Conservation (phyloP, 2,113 vertebrate genomes). For the Dicrurus megarhynchus region DNA sequence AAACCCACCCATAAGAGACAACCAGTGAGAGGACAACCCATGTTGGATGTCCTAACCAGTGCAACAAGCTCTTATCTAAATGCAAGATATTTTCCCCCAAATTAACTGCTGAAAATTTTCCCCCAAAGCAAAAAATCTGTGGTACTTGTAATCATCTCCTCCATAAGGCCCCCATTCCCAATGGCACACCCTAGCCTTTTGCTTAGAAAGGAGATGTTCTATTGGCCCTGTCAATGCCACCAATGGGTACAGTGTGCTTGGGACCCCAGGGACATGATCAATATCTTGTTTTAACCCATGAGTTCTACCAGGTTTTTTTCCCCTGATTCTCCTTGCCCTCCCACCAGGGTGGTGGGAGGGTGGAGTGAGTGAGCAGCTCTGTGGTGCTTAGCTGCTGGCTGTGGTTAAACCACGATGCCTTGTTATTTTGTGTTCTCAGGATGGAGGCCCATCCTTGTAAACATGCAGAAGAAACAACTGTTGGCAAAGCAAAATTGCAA, state of each 20-base stretch:
- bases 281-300: neutral
- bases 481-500: neutral
- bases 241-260: neutral
- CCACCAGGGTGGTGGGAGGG: neutral
- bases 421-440: neutral
- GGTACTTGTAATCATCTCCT: neutral
- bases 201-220: neutral
- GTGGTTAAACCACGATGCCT: neutral
- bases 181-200: neutral
- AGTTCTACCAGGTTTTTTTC: neutral
- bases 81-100: fast-evolving
- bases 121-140: neutral
- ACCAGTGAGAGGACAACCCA: neutral
- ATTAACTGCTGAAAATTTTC: neutral
- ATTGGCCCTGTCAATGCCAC: neutral
- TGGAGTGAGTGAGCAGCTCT: neutral
- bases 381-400: neutral
- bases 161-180: fast-evolving
- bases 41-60: fast-evolving
- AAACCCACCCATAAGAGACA: slow-evolving; percentile 69
- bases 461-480: neutral
- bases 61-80: neutral
- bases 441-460: neutral
- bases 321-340: neutral
- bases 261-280: neutral